Base-by-base conservation (phyloP, 1,140 invertebrate genomes). In the Eriocheir sinensis region DNA sequence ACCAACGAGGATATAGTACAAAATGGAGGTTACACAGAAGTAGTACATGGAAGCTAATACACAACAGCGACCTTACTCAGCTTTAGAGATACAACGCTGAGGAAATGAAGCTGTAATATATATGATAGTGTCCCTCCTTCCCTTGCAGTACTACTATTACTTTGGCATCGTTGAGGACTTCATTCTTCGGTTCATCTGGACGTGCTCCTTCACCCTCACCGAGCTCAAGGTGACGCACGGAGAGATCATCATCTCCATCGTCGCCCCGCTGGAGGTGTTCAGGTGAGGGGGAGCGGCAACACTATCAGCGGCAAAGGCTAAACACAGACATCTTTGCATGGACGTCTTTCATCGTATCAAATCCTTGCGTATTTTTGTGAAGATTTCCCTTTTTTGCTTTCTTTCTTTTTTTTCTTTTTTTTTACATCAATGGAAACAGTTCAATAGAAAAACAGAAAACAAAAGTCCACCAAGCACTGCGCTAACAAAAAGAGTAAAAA, bases 91-190 rank as follows among this genome's bases (percentile, higher is more conserved):
- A n/a, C n/a, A n/a, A n/a, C n/a, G n/a, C n/a, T n/a, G n/a, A n/a
- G n/a, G n/a, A n/a, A n/a, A n/a, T n/a, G n/a, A n/a, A n/a, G n/a
- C n/a, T n/a, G n/a, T n/a, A n/a, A n/a, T n/a, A n/a, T n/a, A n/a
- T n/a, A n/a, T n/a, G n/a, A n/a, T n/a, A n/a, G n/a, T n/a, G n/a
- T n/a, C 15, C 17, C 27, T 83, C 2, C 32, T 86, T 60, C 41
- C 15, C 1, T 93, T 93, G 41, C 92, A 96, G 94, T 96, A 94
- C 72, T 96, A 95, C 40, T 99, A 99, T 97, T 99, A 99, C 96
- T 99, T 99, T 97, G 99, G 99, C 40, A 99, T 99, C 91, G 97
- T 99, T 83, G 99, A 99, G 97, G 99, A 99, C 97, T 98, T 99
- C 95, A 97, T 99, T 48, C 97, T 99, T 36, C 97, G 99, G 96